These are phyloP conservation scores for Datnioides undecimradiatus DNA, from an alignment of 2,113 vertebrate species.

Conservation along the genomic window DNA sequence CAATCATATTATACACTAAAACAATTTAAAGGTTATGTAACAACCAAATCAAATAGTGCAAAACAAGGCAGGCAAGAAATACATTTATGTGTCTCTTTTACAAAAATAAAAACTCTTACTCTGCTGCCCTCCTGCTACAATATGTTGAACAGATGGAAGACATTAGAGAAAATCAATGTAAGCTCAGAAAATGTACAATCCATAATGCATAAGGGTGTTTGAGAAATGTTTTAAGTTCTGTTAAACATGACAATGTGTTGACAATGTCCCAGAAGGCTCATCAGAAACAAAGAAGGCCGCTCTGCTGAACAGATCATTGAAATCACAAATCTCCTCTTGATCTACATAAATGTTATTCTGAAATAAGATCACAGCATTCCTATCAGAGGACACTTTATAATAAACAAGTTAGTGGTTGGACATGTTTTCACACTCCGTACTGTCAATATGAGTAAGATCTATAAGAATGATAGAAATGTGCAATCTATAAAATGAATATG, in stretches of 20 bases:
- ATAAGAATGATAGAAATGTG: neutral
- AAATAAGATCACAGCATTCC: neutral
- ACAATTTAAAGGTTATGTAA: neutral
- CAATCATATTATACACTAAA: constrained; percentile 14
- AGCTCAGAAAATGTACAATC: neutral
- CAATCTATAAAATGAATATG: neutral
- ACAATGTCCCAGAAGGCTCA: neutral
- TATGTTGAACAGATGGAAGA: constrained; percentile 52
- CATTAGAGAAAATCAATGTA: neutral
- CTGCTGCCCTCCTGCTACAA: constrained; percentile 45
- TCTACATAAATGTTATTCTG: neutral
- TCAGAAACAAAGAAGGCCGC: neutral
- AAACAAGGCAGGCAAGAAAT: constrained; percentile 46
- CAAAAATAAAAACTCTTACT: constrained; percentile 55
- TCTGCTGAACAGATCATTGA: neutral
- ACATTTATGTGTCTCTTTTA: constrained; percentile 43
- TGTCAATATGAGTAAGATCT: neutral
- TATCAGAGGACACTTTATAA: neutral
- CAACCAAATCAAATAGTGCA: constrained; percentile 49
- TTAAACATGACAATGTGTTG: neutral
- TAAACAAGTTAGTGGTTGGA: neutral
- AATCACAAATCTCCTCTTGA: neutral
- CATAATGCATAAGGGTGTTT: constrained; percentile 6
- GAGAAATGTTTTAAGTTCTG: neutral
- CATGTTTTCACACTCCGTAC: neutral